phyloP scores from a whole-genome alignment of 1,140 invertebrate genomes.

The Arctopsyche grandis region DNA sequence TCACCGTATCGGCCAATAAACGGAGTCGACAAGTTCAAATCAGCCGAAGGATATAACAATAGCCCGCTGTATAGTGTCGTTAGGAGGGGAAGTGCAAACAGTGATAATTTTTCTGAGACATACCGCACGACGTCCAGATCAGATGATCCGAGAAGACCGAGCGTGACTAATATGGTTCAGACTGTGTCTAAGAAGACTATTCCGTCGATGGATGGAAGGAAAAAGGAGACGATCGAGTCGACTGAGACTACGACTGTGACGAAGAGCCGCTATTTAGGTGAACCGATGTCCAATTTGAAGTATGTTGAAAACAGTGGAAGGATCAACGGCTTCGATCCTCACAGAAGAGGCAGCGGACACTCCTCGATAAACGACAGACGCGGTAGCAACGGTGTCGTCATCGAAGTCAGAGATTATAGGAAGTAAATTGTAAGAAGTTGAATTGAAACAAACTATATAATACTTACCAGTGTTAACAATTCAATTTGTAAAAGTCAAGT shows the following conservation, averaged over 20 bases:
- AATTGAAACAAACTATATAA: not conserved
- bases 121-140: constrained; percentile 73
- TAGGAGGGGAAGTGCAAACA: constrained; percentile 70
- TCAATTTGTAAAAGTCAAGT: not conserved
- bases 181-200: constrained; percentile 74
- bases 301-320: constrained; percentile 66
- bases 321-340: constrained; percentile 59
- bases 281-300: constrained; percentile 60
- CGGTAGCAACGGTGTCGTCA: constrained; percentile 64
- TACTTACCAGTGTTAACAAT: constrained; percentile 19
- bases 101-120: constrained; percentile 77
- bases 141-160: constrained; percentile 71
- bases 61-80: constrained; percentile 61
- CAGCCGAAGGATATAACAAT: constrained; percentile 60
- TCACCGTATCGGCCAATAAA: constrained; percentile 62
- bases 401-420: constrained; percentile 63
- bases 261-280: constrained; percentile 69
- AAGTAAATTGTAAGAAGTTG: constrained; percentile 43
- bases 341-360: constrained; percentile 59
- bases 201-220: constrained; percentile 70
- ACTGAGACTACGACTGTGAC: constrained; percentile 75
- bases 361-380: constrained; percentile 60
- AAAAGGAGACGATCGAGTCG: constrained; percentile 73
- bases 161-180: constrained; percentile 74
- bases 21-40: constrained; percentile 59